Percentiles rank a stretch among this genome's conserved stretches.
Evolutionary conservation across 2,888 invertebrate species (phyloP).

Genomic region (Drosophila demipolita): DNA sequence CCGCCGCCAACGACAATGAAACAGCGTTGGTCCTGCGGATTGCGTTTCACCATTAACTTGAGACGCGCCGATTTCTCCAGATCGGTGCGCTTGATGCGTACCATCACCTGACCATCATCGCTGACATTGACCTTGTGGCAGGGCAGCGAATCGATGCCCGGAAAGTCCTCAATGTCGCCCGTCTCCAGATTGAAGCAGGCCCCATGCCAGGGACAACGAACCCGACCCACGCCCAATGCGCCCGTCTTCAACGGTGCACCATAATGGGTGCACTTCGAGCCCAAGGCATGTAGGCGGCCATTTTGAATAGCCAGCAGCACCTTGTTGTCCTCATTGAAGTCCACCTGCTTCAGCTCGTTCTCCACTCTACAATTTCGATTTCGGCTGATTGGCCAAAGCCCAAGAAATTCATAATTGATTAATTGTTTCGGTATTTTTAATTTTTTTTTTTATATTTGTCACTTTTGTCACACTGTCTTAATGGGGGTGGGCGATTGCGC

Average conservation of each 20-base stretch:
- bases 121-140: slow-evolving; percentile 91
- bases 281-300: slow-evolving; percentile 92
- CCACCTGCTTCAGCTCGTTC: slow-evolving; percentile 92
- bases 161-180: slow-evolving; percentile 99
- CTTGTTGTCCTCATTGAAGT: slow-evolving; percentile 90
- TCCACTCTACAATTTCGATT: slow-evolving; percentile 96
- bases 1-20: slow-evolving; percentile 95
- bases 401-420: slow-evolving; percentile 91
- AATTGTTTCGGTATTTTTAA: slow-evolving; percentile 21
- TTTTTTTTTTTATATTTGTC: slow-evolving; percentile 35
- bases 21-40: slow-evolving; percentile 86
- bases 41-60: slow-evolving; percentile 87
- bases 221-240: slow-evolving; percentile 91
- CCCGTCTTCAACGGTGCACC: slow-evolving; percentile 95
- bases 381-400: slow-evolving; percentile 99
- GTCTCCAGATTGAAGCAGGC: slow-evolving; percentile 96
- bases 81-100: slow-evolving; percentile 87
- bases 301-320: slow-evolving; percentile 94
- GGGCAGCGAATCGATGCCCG: slow-evolving; percentile 96
- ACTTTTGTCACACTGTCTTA: slow-evolving; percentile 45
- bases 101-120: slow-evolving; percentile 89
- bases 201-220: slow-evolving; percentile 98
- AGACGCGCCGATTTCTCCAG: slow-evolving; percentile 86
- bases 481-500: background rate
- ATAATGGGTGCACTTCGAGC: slow-evolving; percentile 97